Base-by-base conservation (phyloP, 2,888 invertebrate genomes). In the Tholera decimalis region DNA sequence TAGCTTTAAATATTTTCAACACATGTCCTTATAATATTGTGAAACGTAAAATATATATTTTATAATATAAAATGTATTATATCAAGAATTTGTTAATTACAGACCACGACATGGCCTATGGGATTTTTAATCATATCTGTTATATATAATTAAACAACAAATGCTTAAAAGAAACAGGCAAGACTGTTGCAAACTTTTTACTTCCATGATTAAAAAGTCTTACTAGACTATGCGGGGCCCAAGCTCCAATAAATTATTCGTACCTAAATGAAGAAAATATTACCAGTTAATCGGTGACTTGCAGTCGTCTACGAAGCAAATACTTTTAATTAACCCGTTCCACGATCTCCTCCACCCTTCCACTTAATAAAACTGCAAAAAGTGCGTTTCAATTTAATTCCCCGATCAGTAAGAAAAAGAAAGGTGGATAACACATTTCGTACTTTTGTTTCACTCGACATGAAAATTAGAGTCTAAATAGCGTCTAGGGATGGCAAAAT, bases 401-500 rank as follows among this genome's bases (percentile, higher is more conserved):
- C 46, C 35, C 13, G 58, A 65, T 64, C 53, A 66, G 41, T 55
- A 58, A 30, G 50, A 67, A 63, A 69, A 75, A 50, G 51, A 66
- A 71, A 54, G 41, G 33, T 26, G 11, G 37, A 50, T 39, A 53
- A 62, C 61, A 67, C 49, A 53, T 51, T 64, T 69, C 28, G 46
- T 64, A 76, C 76, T 80, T 80, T 78, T 73, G 53, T 71, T 71
- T 56, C 65, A 62, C 62, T 64, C 66, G 62, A 72, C 77, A 71
- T 63, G 71, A 65, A 77, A 79, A 79, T 81, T 74, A 81, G 68
- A 64, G 56, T 68, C 62, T 67, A 81, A 82, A 80, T 57, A 72
- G 57, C 68, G 53, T 49, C 69, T 80, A 84, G 80, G 83, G 82
- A 81, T 83, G 82, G 54, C 79, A 65, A 71, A 83, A 74, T 79